A percentile compares a stretch with the other conserved stretches of the same genome.
Evolutionary conservation across 1,140 invertebrate species (phyloP).

Genomic region (Trialeurodes vaporariorum): DNA sequence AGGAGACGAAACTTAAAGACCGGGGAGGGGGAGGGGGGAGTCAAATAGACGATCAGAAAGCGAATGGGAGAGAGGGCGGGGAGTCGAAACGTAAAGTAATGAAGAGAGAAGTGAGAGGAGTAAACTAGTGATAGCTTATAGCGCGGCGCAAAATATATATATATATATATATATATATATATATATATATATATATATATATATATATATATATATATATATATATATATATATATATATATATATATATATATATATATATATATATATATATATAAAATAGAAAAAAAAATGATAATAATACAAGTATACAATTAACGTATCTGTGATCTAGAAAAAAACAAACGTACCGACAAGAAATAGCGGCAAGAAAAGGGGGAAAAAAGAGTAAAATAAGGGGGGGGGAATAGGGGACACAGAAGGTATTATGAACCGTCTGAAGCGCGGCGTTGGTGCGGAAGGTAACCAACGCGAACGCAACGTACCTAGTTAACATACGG

Average conservation of each 20-base stretch:
- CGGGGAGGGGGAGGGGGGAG: background rate
- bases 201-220: too few species aligned
- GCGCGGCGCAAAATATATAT: background rate
- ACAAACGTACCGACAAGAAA: background rate
- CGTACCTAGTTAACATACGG: background rate
- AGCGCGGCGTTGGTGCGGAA: background rate
- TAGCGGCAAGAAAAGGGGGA: background rate
- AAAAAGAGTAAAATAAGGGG: too few species aligned
- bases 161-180: too few species aligned
- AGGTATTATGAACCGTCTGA: too few species aligned
- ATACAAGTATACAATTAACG: background rate
- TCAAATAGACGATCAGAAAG: background rate
- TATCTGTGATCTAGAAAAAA: background rate
- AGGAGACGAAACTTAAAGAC: background rate
- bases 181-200: too few species aligned
- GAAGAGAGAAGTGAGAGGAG: background rate
- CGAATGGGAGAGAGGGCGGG: background rate
- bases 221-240: too few species aligned
- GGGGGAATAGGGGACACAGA: too few species aligned
- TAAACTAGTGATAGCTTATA: background rate
- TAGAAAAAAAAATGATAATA: too few species aligned
- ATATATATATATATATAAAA: too few species aligned
- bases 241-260: too few species aligned
- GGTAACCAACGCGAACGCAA: too few species aligned
- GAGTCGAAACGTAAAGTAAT: background rate